phyloP scores from a whole-genome alignment of 2,113 vertebrate genomes.

The Tychaedon coryphoeus region DNA sequence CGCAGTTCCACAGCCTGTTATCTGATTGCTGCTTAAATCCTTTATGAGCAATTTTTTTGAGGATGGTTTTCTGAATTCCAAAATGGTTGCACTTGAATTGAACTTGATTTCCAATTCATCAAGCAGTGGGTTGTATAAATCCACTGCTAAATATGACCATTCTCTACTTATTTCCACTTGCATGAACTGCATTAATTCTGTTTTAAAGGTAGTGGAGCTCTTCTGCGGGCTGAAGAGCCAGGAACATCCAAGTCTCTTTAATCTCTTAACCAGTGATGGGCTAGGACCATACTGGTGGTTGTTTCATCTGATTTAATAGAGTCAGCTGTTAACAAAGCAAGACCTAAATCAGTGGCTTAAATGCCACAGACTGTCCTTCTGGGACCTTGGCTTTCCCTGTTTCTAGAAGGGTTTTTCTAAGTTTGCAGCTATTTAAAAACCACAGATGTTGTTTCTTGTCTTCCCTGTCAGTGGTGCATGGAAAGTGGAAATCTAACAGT shows the following conservation, averaged over 20 bases:
- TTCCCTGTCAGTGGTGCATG: not conserved
- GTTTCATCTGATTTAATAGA: not conserved
- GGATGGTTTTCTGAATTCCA: not conserved
- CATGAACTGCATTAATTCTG: not conserved
- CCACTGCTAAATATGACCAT: not conserved
- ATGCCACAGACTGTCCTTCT: not conserved
- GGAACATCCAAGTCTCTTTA: not conserved
- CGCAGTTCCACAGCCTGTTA: not conserved
- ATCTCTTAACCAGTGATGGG: not conserved
- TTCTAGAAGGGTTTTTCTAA: not conserved
- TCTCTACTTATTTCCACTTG: not conserved
- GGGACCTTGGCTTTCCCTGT: not conserved
- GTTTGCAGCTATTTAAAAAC: conserved; percentile 15
- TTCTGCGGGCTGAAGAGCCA: not conserved
- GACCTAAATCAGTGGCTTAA: not conserved
- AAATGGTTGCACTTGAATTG: not conserved
- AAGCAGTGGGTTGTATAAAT: not conserved
- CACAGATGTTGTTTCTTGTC: not conserved
- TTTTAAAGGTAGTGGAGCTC: not conserved
- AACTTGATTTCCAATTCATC: not conserved
- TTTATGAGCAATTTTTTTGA: not conserved
- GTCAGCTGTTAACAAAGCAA: not conserved
- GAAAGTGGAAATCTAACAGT: not conserved
- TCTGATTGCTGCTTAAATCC: not conserved
- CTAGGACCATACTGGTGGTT: not conserved